Base-by-base conservation (phyloP, 2,797 vertebrate species). In the Apogon hyalosoma region DNA sequence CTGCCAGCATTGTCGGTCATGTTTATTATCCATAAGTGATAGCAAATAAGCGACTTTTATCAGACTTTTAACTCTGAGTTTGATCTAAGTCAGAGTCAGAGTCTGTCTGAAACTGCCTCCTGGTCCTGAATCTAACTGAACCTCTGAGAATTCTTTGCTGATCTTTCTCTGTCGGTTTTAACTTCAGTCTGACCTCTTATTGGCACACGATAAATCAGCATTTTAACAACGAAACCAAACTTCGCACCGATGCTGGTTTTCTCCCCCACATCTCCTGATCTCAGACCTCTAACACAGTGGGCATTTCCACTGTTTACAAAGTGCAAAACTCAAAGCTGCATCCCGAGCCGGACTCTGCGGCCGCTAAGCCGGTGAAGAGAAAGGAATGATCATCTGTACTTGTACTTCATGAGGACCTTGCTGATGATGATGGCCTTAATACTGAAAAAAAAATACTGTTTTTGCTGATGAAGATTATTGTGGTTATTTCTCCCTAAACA, bases 251-350 rank as follows among this genome's bases (percentile, higher is more conserved):
- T 69, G 77, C 77, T 82, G 72, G 77, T 84, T 78, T 69, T 75
- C 52, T 72, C 11, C 71, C 73, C 48, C 61, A 33, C 28, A 5
- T 67, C 68, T 15, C 41, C 49, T 47, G 36, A 51, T 66, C 69
- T 65, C 71, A 57, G 48, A 63, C 42, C n/a, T 58, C 65, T 75
- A 5, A 48, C 36, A 50, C 28, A 61, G 51, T 48, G 36, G 70
- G 60, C 48, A 12, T 67, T 55, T 66, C 63, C 58, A n/a, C 77
- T 68, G 3, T 73, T 74, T 60, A 72, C 68, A 82, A 86, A 73
- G 86, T 84, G 84, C 78, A 76, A 68, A 72, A 71, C 42, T 43
- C 54, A 72, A 79, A 73, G 69, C 76, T 51, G 60, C 50, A 1
- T 52, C 19, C 48, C 11, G 41, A 63, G 50, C 15, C 2, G 42